These are phyloP conservation scores for Ciconia stormi DNA, from an alignment of 2,113 vertebrate species.

Conservation along the genomic window DNA sequence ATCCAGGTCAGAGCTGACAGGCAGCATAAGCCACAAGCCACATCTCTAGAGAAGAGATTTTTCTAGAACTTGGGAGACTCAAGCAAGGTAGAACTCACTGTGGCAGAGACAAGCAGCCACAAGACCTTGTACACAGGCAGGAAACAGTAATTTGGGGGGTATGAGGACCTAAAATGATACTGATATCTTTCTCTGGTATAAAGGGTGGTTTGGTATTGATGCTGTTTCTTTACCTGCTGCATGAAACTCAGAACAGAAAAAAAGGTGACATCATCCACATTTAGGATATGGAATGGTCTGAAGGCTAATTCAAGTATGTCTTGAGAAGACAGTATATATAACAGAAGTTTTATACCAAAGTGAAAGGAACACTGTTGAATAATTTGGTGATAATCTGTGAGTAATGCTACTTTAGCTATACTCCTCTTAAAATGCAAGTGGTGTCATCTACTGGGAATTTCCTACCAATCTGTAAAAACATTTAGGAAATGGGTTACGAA, in stretches of 20 bases:
- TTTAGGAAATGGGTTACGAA: background rate
- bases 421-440: background rate
- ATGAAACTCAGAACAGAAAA: background rate
- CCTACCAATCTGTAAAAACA: background rate
- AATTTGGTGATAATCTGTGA: background rate
- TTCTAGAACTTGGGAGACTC: background rate
- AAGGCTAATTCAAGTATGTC: background rate
- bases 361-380: background rate
- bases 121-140: background rate
- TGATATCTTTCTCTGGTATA: background rate
- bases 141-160: background rate
- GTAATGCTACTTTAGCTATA: background rate
- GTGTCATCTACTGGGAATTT: background rate
- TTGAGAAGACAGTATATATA: background rate
- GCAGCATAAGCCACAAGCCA: background rate
- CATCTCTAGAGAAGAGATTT: background rate
- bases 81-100: background rate
- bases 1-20: background rate
- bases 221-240: background rate
- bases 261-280: background rate
- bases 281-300: background rate
- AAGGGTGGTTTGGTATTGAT: background rate
- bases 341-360: background rate
- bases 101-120: background rate
- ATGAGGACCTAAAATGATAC: background rate